A percentile compares a stretch with the other conserved stretches of the same genome.
Evolutionary conservation across 2,113 vertebrate genomes (phyloP).

Genomic region (Dermatemys mawii): DNA sequence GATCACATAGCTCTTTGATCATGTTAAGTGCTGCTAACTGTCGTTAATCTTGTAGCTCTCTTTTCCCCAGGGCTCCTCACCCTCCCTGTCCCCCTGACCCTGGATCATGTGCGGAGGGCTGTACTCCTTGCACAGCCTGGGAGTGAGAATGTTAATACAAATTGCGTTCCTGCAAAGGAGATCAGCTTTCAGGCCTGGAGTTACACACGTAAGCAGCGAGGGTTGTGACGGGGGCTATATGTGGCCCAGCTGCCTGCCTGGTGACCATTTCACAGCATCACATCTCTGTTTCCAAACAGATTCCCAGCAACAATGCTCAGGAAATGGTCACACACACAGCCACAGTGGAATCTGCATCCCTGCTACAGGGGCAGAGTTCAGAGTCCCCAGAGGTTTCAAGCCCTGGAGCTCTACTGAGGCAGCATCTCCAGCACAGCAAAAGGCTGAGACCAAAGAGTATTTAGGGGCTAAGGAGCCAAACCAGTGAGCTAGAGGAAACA

Average conservation of each 20-base stretch:
- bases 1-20: neutral
- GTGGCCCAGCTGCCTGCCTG: neutral
- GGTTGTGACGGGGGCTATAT: too few species aligned
- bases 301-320: neutral
- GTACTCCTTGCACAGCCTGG: neutral
- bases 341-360: neutral
- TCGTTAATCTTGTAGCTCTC: neutral
- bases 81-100: neutral
- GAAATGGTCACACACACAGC: neutral
- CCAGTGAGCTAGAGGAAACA: neutral
- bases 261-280: neutral
- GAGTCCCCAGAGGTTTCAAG: neutral
- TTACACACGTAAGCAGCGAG: neutral
- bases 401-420: neutral
- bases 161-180: neutral
- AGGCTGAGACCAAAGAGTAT: neutral
- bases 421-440: neutral
- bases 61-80: neutral
- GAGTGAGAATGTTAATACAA: neutral
- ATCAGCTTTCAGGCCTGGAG: neutral
- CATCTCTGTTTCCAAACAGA: neutral
- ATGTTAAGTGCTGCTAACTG: neutral
- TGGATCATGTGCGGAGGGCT: neutral
- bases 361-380: neutral
- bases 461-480: neutral